A percentile compares a stretch with the other conserved stretches of the same genome.
phyloP scores from a whole-genome alignment of 2,113 vertebrate species.

The Pelobates fuscus region DNA sequence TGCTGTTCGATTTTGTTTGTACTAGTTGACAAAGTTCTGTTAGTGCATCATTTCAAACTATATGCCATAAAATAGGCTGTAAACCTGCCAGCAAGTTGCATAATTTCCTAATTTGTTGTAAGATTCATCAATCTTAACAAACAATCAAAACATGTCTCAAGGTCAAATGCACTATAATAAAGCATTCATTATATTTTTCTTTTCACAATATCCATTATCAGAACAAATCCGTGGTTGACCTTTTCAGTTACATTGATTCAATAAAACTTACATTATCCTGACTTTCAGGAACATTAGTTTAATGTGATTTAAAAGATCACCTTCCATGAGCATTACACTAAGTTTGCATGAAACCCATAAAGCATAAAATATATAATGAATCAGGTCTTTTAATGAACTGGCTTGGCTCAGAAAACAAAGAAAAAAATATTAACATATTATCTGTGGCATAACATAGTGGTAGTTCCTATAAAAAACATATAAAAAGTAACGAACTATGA shows the following conservation, averaged over 20 bases:
- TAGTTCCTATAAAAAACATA: no score
- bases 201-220: conserved; percentile 70
- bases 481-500: no score
- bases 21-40: not conserved
- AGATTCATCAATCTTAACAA: conserved; percentile 61
- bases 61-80: conserved; percentile 40
- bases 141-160: conserved; percentile 56
- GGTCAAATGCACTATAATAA: conserved; percentile 66
- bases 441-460: not conserved
- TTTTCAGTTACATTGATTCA: conserved; percentile 78
- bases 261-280: conserved; percentile 83
- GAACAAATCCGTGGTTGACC: conserved; percentile 79
- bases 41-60: not conserved
- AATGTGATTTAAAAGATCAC: conserved; percentile 89
- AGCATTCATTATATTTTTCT: conserved; percentile 68
- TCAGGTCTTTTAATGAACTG: conserved; percentile 89
- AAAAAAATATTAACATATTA: not conserved
- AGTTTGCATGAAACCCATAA: conserved; percentile 90
- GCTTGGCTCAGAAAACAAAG: conserved; percentile 47
- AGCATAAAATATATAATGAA: conserved; percentile 93
- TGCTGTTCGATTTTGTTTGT: not conserved
- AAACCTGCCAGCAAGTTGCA: conserved; percentile 37
- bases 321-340: conserved; percentile 83
- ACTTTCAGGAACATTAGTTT: conserved; percentile 88
- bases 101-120: conserved; percentile 54